Evolutionary conservation across 2,888 invertebrate species (phyloP), one percentile per base, ranked within the genome.

Genomic region (Platycnemis pennipes): DNA sequence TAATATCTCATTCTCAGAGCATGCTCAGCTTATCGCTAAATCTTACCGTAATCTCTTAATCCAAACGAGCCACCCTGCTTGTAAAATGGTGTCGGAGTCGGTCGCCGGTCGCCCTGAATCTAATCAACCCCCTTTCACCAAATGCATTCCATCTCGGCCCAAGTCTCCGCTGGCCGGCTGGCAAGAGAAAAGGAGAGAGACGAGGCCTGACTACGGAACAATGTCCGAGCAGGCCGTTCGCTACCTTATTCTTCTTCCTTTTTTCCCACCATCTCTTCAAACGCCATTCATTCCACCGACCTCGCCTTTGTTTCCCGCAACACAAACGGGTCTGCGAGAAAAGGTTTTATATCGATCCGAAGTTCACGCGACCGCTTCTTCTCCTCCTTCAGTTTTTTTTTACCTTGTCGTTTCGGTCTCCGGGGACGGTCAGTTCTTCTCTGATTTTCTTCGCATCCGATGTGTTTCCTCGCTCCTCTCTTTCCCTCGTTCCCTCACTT

Each of bases 371-470:
- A 37, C 11, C 2, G 11, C 2, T 16, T 37, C 11, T 77, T 22
- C 63, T 49, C 16, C 49, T 49, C 49, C 26, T 26, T 63, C 7
- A 26, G 22, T 77, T 31, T 77, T 77, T 77, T 37, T 37, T 26
- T 37, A 11, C 3, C 13, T 26, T n/a, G 37, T 31, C 77, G 31
- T 31, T 37, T 37, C 37, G 77, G 77, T 77, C 8, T 77, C 77
- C 77, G 77, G n/a, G 63, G 63, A 26, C 77, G 77, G 37, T 77
- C 77, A 77, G 77, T 77, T 77, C 37, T 77, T 37, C 77, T 63
- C 16, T 77, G 37, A 31, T 77, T 77, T 77, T 37, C 77, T 77
- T 37, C 77, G 37, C 77, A 31, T 77, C 77, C 37, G 37, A 11
- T 63, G 7, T 63, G 19, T 63, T 63, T 56, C 56, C 7, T 19